phyloP scores from a whole-genome alignment of 2,888 invertebrate species.

The Gortyna flavago region DNA sequence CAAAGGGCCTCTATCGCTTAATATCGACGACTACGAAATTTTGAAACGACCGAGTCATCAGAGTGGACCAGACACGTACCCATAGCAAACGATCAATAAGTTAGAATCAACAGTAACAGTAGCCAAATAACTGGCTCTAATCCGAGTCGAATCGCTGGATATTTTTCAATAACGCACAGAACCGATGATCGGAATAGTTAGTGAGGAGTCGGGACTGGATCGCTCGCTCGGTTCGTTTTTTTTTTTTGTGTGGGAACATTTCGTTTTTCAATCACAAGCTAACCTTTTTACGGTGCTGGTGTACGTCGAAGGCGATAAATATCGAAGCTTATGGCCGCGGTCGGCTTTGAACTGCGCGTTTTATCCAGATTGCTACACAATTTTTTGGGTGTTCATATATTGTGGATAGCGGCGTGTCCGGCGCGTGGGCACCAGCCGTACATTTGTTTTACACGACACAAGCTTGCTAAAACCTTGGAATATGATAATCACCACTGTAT shows the following conservation, averaged over 20 bases:
- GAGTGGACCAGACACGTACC: constrained; percentile 42
- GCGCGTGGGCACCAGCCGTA: constrained; percentile 61
- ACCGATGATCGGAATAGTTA: constrained; percentile 68
- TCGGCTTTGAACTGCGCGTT: constrained; percentile 81
- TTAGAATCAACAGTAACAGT: constrained; percentile 86
- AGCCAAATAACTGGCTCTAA: constrained; percentile 85
- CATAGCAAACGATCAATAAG: constrained; percentile 80
- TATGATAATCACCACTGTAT: constrained; percentile 49
- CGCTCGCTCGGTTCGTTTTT: constrained; percentile 60
- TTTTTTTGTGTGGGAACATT: constrained; percentile 84
- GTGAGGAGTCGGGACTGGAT: constrained; percentile 65
- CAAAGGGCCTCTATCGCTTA: constrained; percentile 73
- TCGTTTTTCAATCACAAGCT: constrained; percentile 86
- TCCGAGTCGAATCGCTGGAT: constrained; percentile 86
- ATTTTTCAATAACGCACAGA: constrained; percentile 84
- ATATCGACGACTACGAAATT: constrained; percentile 63
- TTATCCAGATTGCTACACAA: constrained; percentile 79
- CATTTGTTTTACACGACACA: constrained; percentile 59
- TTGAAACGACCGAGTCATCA: constrained; percentile 49
- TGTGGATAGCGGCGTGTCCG: constrained; percentile 45
- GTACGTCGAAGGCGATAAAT: constrained; percentile 84
- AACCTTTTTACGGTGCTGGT: constrained; percentile 83
- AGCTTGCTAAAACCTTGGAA: constrained; percentile 59
- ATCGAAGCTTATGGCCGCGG: constrained; percentile 87
- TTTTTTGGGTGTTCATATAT: constrained; percentile 68